Evolutionary conservation across 2,113 vertebrate genomes (phyloP).

Genomic region (Phrynosoma platyrhinos): DNA sequence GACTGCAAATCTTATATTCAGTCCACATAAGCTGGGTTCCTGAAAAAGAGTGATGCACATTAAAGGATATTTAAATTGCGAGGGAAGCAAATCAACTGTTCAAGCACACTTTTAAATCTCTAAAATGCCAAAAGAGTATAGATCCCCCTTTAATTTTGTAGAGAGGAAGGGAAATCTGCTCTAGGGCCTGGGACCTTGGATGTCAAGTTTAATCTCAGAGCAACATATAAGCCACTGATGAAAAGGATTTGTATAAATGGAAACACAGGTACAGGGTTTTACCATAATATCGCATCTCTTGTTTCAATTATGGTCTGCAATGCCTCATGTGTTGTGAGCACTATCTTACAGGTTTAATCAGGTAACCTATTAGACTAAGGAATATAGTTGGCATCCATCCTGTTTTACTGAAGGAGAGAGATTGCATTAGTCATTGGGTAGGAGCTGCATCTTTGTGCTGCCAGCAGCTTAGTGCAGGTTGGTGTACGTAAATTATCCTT

Average conservation of each 20-base stretch:
- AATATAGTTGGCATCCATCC: constrained; percentile 42
- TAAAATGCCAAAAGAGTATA: constrained; percentile 28
- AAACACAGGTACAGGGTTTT: constrained; percentile 45
- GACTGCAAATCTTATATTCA: constrained; percentile 26
- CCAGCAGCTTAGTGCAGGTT: constrained; percentile 31
- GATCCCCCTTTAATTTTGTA: constrained; percentile 48
- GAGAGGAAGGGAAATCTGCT: constrained; percentile 11
- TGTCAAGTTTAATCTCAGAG: constrained; percentile 48
- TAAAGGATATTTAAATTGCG: constrained; percentile 39
- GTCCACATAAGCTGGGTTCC: not conserved
- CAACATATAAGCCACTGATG: constrained; percentile 55
- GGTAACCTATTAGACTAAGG: constrained; percentile 53
- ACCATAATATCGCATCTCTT: constrained; percentile 54
- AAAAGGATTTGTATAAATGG: constrained; percentile 63
- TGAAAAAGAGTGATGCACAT: constrained; percentile 19
- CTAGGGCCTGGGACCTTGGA: constrained; percentile 48
- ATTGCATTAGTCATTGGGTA: constrained; percentile 58
- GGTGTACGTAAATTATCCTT: constrained; percentile 60
- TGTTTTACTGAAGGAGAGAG: constrained; percentile 50
- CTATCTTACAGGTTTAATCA: constrained; percentile 62
- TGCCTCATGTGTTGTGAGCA: constrained; percentile 54
- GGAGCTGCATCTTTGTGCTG: constrained; percentile 49
- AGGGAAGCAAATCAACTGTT: constrained; percentile 27
- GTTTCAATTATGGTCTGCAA: constrained; percentile 62
- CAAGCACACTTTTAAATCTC: constrained; percentile 27